Evolutionary conservation across 2,113 vertebrate genomes (phyloP), one percentile per base, ranked within the genome.

Genomic region (Tonatia bakeri): DNA sequence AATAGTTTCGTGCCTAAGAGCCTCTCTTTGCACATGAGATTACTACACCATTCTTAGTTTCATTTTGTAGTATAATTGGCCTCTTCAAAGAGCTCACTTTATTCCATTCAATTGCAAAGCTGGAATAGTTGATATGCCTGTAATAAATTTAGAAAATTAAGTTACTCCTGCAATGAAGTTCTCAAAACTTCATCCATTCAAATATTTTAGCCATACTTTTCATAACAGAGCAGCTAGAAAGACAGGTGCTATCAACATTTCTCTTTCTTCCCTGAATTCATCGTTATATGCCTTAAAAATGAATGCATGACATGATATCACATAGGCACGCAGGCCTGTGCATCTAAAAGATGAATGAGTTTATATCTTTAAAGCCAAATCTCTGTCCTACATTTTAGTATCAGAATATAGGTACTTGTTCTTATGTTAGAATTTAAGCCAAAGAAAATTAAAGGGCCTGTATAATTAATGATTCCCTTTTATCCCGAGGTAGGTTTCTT

Each of bases 131-230:
- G 84, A 87, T 96, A 94, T 85, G 96, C 92, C 50, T 90, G 9
- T 90, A 95, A 96, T 96, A 91, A 94, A 97, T 97, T 96, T 94
- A 87, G 84, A 96, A 97, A 97, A 96, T 96, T 96, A 90, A 91
- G 69, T 93, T 96, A 94, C 92, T 89, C 87, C 50, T 83, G 45
- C 43, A 90, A 54, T 65, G 88, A 94, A 91, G 69, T 96, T 96
- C 96, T 81, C 28, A 82, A 96, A 95, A 95, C 47, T 88, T 81
- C 14, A 87, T 94, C 61, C 24, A 73, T 43, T 94, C 84, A 45
- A 90, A 17, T 90, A 77, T 87, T 95, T 95, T 73, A 81, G 20
- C n/a, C 36, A 72, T 83, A 43, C 40, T 76, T 93, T 79, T 87
- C 16, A 77, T 67, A 93, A 96, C 43, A 69, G 24, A 95, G 22